phyloP scores from a whole-genome alignment of 2,888 invertebrate genomes.

The Cephus pulcher region DNA sequence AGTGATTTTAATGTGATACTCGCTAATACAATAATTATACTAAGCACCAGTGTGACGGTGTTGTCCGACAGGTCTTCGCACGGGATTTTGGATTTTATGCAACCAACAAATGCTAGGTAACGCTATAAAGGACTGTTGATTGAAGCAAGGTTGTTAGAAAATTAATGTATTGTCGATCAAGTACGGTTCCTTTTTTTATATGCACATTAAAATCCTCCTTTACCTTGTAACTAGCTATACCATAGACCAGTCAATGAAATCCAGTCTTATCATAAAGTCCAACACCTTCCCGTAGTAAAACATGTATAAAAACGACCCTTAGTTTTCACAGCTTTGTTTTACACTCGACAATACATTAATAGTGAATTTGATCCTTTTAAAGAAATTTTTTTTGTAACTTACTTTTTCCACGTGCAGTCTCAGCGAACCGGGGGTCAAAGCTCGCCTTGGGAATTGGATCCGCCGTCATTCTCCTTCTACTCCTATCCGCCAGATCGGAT shows the following conservation, averaged over 20 bases:
- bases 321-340: neutral
- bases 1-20: slow-evolving; percentile 9
- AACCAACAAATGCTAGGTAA: slow-evolving; percentile 58
- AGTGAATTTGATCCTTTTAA: neutral
- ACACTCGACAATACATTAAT: neutral
- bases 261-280: neutral
- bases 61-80: slow-evolving; percentile 60
- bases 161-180: slow-evolving; percentile 1
- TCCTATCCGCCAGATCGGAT: slow-evolving; percentile 52
- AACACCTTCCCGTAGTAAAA: neutral
- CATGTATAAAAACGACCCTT: neutral
- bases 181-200: neutral
- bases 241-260: neutral
- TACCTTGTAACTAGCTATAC: neutral
- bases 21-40: slow-evolving; percentile 47
- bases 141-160: neutral
- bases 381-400: neutral
- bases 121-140: slow-evolving; percentile 10
- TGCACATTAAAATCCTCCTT: neutral
- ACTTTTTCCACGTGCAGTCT: slow-evolving; percentile 14
- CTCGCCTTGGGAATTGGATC: slow-evolving; percentile 60
- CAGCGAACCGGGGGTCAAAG: slow-evolving; percentile 52
- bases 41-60: slow-evolving; percentile 53
- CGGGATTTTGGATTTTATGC: slow-evolving; percentile 58
- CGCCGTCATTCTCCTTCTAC: slow-evolving; percentile 51